A percentile compares a stretch with the other conserved stretches of the same genome.
Conservation (phyloP, 2,797 vertebrate genomes). For the Platalea minor region DNA sequence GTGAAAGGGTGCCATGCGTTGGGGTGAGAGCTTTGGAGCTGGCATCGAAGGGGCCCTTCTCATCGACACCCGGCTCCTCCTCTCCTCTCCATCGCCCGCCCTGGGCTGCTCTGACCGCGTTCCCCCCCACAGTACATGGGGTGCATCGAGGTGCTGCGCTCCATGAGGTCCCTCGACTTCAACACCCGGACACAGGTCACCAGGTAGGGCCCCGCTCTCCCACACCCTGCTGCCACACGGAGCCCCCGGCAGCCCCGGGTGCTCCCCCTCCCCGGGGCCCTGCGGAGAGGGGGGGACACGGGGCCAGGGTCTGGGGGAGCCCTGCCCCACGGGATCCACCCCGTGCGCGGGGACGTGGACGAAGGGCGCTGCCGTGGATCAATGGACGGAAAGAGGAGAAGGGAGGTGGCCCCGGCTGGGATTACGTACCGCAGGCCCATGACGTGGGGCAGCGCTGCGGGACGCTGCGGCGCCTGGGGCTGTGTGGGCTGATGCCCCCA, state of each 20-base stretch:
- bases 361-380: background rate
- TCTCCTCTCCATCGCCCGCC: background rate
- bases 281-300: rapidly evolving
- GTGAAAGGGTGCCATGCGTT: rapidly evolving
- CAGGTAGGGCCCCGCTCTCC: constrained; percentile 75
- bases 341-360: rapidly evolving
- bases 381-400: constrained; percentile 39
- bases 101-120: background rate
- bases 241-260: rapidly evolving
- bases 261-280: background rate
- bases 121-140: constrained; percentile 87
- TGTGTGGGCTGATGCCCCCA: background rate
- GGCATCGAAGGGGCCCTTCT: background rate
- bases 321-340: background rate
- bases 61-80: background rate
- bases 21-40: background rate
- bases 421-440: background rate
- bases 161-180: constrained; percentile 96
- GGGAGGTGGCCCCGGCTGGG: constrained; percentile 2
- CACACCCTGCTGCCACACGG: rapidly evolving
- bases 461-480: rapidly evolving
- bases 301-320: background rate
- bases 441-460: background rate
- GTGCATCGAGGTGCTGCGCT: constrained; percentile 94
- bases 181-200: constrained; percentile 95